Evolutionary conservation across 2,888 invertebrate genomes (phyloP).

Genomic region (Mycalesis mineus): DNA sequence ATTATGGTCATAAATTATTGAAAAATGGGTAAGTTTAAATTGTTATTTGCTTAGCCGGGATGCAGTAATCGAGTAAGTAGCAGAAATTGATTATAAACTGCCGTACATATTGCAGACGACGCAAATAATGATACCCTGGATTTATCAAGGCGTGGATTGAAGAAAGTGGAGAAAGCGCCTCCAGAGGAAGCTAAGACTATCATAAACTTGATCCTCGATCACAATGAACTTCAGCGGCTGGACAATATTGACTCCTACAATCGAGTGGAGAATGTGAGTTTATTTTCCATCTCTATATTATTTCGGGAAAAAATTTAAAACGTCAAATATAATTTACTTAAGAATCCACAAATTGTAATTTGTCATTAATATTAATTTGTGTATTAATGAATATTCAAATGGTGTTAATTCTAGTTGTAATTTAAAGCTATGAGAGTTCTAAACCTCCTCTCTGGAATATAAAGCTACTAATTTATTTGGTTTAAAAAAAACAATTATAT

Average conservation of each 20-base stretch:
- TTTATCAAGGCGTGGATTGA: constrained; percentile 87
- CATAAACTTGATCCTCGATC: constrained; percentile 86
- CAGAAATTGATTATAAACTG: constrained; percentile 2
- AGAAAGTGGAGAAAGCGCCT: constrained; percentile 87
- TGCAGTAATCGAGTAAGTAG: neutral
- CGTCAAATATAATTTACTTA: too few species aligned
- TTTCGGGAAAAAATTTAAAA: too few species aligned
- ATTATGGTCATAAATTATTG: constrained; percentile 41
- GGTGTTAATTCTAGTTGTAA: too few species aligned
- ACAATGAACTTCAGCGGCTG: constrained; percentile 91
- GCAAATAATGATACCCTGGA: constrained; percentile 80
- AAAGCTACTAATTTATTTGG: too few species aligned
- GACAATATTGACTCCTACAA: constrained; percentile 91
- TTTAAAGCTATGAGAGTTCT: too few species aligned
- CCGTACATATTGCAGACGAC: constrained; percentile 30
- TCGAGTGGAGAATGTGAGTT: constrained; percentile 84
- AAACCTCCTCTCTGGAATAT: too few species aligned
- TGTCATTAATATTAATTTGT: too few species aligned
- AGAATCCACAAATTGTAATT: too few species aligned
- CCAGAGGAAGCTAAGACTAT: constrained; percentile 82
- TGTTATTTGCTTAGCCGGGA: neutral
- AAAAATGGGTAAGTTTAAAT: constrained; percentile 54
- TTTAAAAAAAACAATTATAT: too few species aligned
- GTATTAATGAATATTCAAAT: too few species aligned
- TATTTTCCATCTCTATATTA: neutral